phyloP scores from a whole-genome alignment of 2,888 invertebrate species.

The Drepana falcataria region DNA sequence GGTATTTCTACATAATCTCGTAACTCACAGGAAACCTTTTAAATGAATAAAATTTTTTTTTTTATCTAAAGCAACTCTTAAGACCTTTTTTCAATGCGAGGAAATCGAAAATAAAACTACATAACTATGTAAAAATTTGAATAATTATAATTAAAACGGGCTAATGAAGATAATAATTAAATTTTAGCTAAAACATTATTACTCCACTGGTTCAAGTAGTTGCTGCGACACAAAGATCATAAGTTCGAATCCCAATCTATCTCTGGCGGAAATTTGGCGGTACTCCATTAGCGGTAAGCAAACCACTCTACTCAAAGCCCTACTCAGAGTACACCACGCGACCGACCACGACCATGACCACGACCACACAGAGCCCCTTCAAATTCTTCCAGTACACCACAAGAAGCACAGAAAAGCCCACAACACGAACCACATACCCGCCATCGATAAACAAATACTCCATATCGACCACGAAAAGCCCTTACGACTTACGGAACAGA shows the following conservation, averaged over 20 bases:
- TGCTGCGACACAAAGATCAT: no score
- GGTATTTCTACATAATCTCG: not conserved
- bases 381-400: slow-evolving; percentile 42
- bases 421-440: slow-evolving; percentile 33
- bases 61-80: no score
- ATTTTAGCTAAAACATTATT: no score
- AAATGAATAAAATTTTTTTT: not conserved
- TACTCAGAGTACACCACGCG: slow-evolving; percentile 28
- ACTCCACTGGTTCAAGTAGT: no score
- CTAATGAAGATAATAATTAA: no score
- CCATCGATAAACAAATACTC: slow-evolving; percentile 62
- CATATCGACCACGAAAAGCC: slow-evolving; percentile 74
- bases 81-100: no score
- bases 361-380: slow-evolving; percentile 41
- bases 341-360: slow-evolving; percentile 31
- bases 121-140: no score
- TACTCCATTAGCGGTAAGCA: no score
- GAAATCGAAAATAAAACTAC: no score
- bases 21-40: not conserved
- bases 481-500: slow-evolving; percentile 66
- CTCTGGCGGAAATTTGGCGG: no score
- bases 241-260: no score
- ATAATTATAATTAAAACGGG: no score
- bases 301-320: slow-evolving; percentile 29
- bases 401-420: slow-evolving; percentile 35